phyloP scores from a whole-genome alignment of 2,113 vertebrate genomes.

The Scomber scombrus region DNA sequence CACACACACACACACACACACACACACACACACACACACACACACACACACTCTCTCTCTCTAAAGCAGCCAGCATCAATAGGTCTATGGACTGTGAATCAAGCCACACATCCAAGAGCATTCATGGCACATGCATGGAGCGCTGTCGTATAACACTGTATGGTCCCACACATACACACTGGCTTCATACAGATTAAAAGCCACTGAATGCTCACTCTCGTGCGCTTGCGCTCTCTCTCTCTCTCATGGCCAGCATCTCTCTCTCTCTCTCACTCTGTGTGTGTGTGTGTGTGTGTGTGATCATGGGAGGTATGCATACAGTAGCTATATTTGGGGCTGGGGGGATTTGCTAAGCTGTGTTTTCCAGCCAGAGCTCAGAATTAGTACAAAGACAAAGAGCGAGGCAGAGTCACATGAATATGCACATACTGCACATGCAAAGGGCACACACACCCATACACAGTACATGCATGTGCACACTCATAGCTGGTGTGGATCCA shows the following conservation, averaged over 20 bases:
- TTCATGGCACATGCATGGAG: constrained; percentile 38
- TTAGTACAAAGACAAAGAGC: constrained; percentile 58
- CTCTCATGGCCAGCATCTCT: background rate
- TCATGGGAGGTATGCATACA: constrained; percentile 59
- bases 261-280: constrained; percentile 10
- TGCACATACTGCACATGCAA: constrained; percentile 1
- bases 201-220: constrained; percentile 32
- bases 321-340: constrained; percentile 66
- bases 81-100: constrained; percentile 52
- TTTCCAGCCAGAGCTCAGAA: constrained; percentile 62
- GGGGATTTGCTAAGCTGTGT: constrained; percentile 62
- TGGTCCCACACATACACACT: constrained; percentile 43
- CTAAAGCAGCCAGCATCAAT: constrained; percentile 60
- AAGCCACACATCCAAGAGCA: constrained; percentile 56
- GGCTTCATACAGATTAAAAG: constrained; percentile 60
- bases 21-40: constrained; percentile 39
- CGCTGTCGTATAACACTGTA: constrained; percentile 23
- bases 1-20: constrained; percentile 12
- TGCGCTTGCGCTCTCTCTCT: background rate
- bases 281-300: constrained; percentile 43
- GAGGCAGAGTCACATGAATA: constrained; percentile 48
- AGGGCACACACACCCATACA: background rate
- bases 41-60: constrained; percentile 10
- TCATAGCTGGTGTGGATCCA: background rate
- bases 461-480: background rate